Conservation (phyloP, 2,797 vertebrate species). For the Picus viridis region DNA sequence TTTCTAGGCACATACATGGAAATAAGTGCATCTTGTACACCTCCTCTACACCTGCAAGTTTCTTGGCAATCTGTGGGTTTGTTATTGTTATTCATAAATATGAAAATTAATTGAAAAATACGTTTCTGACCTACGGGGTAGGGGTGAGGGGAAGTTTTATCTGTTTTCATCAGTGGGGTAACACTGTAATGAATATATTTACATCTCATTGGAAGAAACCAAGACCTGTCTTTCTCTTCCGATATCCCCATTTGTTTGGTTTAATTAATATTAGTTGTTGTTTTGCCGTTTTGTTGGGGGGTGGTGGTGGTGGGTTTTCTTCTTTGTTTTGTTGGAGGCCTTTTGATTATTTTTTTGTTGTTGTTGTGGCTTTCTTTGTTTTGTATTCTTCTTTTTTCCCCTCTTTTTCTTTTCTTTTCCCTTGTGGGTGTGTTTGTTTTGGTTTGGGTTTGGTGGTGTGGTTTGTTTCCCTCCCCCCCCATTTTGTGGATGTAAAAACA, state of each 20-base stretch:
- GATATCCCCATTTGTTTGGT: background rate
- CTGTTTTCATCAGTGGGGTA: constrained; percentile 72
- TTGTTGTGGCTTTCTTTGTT: background rate
- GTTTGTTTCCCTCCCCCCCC: background rate
- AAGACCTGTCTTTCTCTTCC: constrained; percentile 8
- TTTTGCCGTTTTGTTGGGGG: too few species aligned
- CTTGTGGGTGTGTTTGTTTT: too few species aligned
- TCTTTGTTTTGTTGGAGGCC: background rate
- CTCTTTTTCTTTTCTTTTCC: too few species aligned
- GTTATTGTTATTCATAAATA: constrained; percentile 56
- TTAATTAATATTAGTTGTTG: background rate
- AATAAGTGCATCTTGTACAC: constrained; percentile 38
- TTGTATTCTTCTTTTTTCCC: background rate
- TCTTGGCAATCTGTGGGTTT: constrained; percentile 18
- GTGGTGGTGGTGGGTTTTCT: background rate
- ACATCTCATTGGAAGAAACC: constrained; percentile 70
- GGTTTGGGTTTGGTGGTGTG: background rate
- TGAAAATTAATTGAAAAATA: constrained; percentile 78
- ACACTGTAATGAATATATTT: constrained; percentile 76
- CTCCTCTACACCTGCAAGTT: constrained; percentile 39
- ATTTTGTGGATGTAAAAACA: too few species aligned
- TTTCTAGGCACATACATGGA: constrained; percentile 58
- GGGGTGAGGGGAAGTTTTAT: constrained; percentile 63
- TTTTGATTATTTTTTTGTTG: too few species aligned
- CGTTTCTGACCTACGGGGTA: constrained; percentile 42